A percentile compares a stretch with the other conserved stretches of the same genome.
These are phyloP conservation scores for Dexiosoma caninum DNA, from an alignment of 2,888 invertebrate species.

Conservation along the genomic window DNA sequence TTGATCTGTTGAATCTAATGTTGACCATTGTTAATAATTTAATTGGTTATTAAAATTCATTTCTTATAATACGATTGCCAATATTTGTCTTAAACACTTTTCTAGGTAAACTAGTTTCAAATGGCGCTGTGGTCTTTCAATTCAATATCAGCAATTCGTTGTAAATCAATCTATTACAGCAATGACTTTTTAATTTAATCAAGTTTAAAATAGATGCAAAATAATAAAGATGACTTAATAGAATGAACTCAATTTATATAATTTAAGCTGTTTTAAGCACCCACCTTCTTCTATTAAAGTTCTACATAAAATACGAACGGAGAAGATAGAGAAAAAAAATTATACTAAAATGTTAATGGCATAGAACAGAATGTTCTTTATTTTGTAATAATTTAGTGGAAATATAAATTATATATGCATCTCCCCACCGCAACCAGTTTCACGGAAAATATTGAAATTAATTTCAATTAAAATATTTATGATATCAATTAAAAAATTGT, in stretches of 20 bases:
- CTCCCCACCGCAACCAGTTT: too few relatives aligned
- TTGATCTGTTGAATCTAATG: too few relatives aligned
- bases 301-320: too few relatives aligned
- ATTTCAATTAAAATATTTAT: too few relatives aligned
- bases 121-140: background rate
- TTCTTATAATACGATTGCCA: background rate
- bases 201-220: too few relatives aligned
- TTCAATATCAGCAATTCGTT: background rate
- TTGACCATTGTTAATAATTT: background rate
- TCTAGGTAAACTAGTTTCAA: conserved; percentile 14
- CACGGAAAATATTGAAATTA: too few relatives aligned
- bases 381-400: too few relatives aligned
- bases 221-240: background rate
- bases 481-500: too few relatives aligned
- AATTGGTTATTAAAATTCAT: conserved; percentile 1
- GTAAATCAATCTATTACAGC: background rate
- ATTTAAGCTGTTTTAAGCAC: background rate
- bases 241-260: background rate
- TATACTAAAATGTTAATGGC: too few relatives aligned
- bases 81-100: background rate
- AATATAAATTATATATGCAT: too few relatives aligned
- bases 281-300: background rate
- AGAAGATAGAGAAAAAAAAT: too few relatives aligned
- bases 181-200: background rate
- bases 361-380: too few relatives aligned